Base-by-base conservation (phyloP, 2,888 invertebrate genomes). In the Pristionchus fissidentatus region DNA sequence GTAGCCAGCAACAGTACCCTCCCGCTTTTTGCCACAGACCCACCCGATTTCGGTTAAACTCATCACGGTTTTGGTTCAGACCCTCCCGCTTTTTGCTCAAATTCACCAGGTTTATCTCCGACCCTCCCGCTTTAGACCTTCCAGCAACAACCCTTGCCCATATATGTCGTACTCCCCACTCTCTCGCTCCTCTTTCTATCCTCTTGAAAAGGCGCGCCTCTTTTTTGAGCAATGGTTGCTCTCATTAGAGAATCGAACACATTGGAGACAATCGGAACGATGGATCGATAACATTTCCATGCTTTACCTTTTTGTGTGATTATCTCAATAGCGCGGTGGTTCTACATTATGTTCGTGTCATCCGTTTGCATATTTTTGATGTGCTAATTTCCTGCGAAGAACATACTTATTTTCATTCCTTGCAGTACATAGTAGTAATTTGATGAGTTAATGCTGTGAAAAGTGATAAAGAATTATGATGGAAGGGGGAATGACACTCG, bases 401-500 rank as follows among this genome's bases (percentile, higher is more conserved):
- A 0, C 32, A n/a, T 5, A 3, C 15, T 3, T 41, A 5, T 41
- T 38, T 2, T 13, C 19, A 32, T 4, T 35, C 29, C 8, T 19
- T 66, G 15, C 66, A 38, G 62, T 62, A 35, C 29, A 19, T 32
- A 7, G 32, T 32, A 41, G 43, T 41, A 3, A n/a, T 43, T 26
- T 46, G 46, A 49, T 75, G 75, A 29, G 43, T 29, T 29, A 29
- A 13, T 26, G 3, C n/a, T 75, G 46, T 38, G 73, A 10, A 19
- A 41, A 49, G 29, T 29, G 29, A n/a, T 35, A 29, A 38, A 46
- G 10, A 38, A 75, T 75, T 43, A 75, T 75, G 75, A 86, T 87
- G 85, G 88, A 89, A 83, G 89, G 88, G 81, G 86, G 83, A 43
- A 84, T 85, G 78, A 91, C 91, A 10, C 84, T 91, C n/a, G 91